These are phyloP conservation scores for Lycia hirtaria DNA, from an alignment of 2,888 invertebrate species.

Conservation along the genomic window DNA sequence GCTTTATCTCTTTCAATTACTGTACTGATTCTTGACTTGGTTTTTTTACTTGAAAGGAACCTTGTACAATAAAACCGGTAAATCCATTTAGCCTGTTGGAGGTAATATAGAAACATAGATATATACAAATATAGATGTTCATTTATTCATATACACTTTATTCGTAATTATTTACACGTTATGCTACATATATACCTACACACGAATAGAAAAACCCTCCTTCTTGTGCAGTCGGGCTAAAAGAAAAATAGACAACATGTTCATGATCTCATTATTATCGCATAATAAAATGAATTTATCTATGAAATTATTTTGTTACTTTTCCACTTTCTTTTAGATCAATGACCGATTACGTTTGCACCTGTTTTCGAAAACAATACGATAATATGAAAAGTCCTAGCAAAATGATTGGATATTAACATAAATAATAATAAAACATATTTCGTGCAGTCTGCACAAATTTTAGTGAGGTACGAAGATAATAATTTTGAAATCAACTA, in stretches of 20 bases:
- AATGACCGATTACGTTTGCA: slow-evolving; percentile 34
- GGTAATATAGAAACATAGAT: too few species aligned
- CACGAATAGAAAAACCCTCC: too few species aligned
- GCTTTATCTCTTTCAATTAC: slow-evolving; percentile 12
- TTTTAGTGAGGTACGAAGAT: not conserved
- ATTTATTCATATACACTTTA: too few species aligned
- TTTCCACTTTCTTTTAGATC: slow-evolving; percentile 23
- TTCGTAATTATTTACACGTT: too few species aligned
- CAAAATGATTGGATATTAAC: too few species aligned
- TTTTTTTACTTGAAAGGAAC: too few species aligned
- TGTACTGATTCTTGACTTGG: not conserved
- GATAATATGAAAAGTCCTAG: not conserved
- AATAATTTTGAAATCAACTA: not conserved
- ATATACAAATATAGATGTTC: too few species aligned
- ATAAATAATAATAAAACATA: too few species aligned
- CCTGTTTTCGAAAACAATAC: slow-evolving; percentile 2
- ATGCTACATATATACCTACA: too few species aligned
- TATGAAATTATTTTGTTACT: slow-evolving; percentile 2
- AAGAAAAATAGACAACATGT: not conserved
- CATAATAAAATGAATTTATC: not conserved
- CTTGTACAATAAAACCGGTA: too few species aligned
- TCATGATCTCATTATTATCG: slow-evolving; percentile 2
- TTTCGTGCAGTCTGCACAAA: not conserved
- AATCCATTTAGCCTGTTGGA: too few species aligned
- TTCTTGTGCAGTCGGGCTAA: too few species aligned